Base-by-base conservation (phyloP, 1,140 invertebrate genomes). In the Drosophila sucinea region DNA sequence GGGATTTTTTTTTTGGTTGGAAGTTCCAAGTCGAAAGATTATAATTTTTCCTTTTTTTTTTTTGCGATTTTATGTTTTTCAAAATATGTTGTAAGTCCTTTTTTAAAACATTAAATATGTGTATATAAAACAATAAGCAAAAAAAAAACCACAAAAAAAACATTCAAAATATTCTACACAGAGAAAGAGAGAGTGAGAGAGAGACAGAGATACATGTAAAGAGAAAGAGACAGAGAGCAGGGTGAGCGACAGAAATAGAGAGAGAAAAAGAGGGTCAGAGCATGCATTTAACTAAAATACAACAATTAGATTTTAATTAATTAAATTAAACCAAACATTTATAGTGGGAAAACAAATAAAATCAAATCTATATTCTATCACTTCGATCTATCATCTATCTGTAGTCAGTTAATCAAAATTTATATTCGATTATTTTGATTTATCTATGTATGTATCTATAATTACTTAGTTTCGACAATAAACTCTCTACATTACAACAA, bases 11-110 rank as follows among this genome's bases (percentile, higher is more conserved):
- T 1, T 27, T 51, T 23, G 44, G 27, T 7, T 25, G 10, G 23
- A 10, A 51, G 7, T 51, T 51, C 44, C 44, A 51, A 51, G 27
- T 6, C 7, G 23, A 51, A 27, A 51, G 25, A 47, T 47, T 23
- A 47, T 23, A 51, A 17, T 23, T 60, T 58, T 60, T 56, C 67
- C 66, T 38, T 67, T 38, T 4, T 30, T 30, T 30, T 4, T 30
- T 30, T 70, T 72, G 79, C 78, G 70, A 79, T 73, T 78, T 91
- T 73, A 91, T 91, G 90, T 91, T 91, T 91, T 91, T 91, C 90
- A 91, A 91, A 86, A 91, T 83, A 87, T 91, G 90, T 91, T 91
- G 90, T 90, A 89, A 51, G 79, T 91, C 83, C 73, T 63, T 79
- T 64, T 25, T 61, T 79, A 55, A 17, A 17, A 71, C 17, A 35